Conservation (phyloP, 2,888 invertebrate species). For the Lumbricus terrestris region DNA sequence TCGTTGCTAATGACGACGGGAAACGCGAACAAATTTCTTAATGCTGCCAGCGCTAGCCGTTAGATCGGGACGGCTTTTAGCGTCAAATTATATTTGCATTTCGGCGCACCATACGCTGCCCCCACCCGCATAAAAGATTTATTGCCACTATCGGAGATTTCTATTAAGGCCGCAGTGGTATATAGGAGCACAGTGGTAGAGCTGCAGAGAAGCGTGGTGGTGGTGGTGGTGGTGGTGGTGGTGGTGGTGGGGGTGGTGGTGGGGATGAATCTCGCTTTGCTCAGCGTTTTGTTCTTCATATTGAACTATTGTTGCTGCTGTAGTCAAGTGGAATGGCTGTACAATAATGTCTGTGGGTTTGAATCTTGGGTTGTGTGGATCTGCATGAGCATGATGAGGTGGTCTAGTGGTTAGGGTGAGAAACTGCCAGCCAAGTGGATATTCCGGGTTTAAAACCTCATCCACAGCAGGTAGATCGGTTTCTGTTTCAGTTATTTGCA, state of each 20-base stretch:
- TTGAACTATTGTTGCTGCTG: neutral
- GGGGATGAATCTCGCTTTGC: neutral
- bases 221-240: no score
- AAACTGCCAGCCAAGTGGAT: neutral
- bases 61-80: neutral
- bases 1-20: conserved; percentile 5
- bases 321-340: neutral
- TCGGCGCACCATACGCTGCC: neutral
- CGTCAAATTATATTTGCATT: neutral
- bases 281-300: neutral
- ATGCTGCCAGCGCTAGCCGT: neutral
- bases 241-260: no score
- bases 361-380: neutral
- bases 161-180: neutral
- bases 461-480: neutral
- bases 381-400: no score
- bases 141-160: neutral
- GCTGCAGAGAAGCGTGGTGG: neutral
- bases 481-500: neutral
- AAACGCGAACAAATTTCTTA: conserved; percentile 11
- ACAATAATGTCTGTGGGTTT: neutral
- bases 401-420: neutral
- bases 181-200: neutral
- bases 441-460: neutral
- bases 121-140: neutral